Evolutionary conservation across 2,888 invertebrate genomes (phyloP).

Genomic region (Cephus nigrinus): DNA sequence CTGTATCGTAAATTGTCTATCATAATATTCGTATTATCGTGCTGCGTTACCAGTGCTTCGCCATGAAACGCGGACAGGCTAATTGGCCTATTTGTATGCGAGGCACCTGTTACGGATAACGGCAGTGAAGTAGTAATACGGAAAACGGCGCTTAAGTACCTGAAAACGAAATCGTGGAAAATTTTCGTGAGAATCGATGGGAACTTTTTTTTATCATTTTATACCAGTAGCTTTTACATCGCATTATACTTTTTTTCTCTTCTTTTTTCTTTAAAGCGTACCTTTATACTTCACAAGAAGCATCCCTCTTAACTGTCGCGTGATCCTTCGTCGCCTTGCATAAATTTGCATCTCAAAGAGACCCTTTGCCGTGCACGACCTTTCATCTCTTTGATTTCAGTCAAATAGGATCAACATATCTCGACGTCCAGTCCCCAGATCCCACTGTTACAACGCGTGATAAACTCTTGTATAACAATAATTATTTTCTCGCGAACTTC

Average conservation of each 20-base stretch:
- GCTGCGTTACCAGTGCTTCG: slow-evolving; percentile 25
- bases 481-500: neutral
- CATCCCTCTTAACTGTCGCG: neutral
- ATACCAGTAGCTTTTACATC: neutral
- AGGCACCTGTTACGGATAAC: slow-evolving; percentile 32
- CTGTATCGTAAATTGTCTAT: slow-evolving; percentile 44
- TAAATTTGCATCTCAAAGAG: neutral
- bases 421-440: neutral
- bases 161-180: neutral
- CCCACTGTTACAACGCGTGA: neutral
- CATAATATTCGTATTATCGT: slow-evolving; percentile 50
- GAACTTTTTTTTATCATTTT: neutral
- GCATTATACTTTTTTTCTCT: neutral
- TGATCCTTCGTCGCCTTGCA: neutral
- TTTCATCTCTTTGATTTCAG: neutral
- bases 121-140: no score
- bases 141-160: neutral
- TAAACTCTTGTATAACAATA: neutral
- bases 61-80: slow-evolving; percentile 34
- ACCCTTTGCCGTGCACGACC: neutral
- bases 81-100: slow-evolving; percentile 21
- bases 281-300: neutral
- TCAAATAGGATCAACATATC: neutral
- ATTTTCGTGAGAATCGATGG: neutral
- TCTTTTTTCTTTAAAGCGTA: neutral